These are phyloP conservation scores for Buphagus erythrorhynchus DNA, from an alignment of 2,797 vertebrate species.

Conservation along the genomic window DNA sequence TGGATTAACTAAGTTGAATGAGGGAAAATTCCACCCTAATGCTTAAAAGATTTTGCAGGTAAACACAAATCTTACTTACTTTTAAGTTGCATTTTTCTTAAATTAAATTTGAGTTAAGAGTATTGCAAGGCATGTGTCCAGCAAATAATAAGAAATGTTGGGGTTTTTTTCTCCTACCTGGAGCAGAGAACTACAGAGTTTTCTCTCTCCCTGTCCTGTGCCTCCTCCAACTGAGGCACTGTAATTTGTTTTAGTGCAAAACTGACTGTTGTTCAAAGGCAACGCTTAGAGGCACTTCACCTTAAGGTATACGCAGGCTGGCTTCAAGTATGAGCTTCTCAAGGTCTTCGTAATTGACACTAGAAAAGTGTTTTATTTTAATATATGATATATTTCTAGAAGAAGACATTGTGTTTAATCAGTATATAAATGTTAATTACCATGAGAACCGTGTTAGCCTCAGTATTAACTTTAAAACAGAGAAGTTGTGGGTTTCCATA, in stretches of 20 bases:
- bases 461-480: not conserved
- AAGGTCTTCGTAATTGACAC: not conserved
- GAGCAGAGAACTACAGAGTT: not conserved
- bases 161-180: not conserved
- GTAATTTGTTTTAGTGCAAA: not conserved
- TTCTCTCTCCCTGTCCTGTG: not conserved
- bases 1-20: not conserved
- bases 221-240: not conserved
- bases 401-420: not conserved
- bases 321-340: not conserved
- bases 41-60: not conserved
- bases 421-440: not conserved
- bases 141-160: not conserved
- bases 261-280: not conserved
- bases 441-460: not conserved
- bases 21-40: not conserved
- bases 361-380: not conserved
- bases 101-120: not conserved
- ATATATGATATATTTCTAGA: not conserved
- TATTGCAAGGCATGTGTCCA: not conserved
- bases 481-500: not conserved
- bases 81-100: not conserved
- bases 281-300: not conserved
- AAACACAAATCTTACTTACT: not conserved
- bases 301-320: not conserved